These are phyloP conservation scores for Bombycilla garrulus DNA, from an alignment of 2,113 vertebrate species.

Conservation along the genomic window DNA sequence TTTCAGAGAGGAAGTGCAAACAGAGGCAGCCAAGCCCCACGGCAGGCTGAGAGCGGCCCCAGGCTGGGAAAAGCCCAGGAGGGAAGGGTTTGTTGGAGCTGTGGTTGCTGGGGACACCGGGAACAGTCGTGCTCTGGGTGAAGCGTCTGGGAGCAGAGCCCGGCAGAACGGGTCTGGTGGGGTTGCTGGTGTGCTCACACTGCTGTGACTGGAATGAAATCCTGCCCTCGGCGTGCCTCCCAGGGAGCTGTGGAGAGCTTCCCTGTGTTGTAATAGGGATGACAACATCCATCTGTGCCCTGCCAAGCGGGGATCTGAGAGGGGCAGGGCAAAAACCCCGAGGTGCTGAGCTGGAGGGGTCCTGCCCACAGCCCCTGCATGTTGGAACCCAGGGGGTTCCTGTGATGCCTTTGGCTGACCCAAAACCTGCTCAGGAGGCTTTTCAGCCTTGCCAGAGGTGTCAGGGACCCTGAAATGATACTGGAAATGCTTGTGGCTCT, in stretches of 20 bases:
- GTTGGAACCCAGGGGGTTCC: too few relatives aligned
- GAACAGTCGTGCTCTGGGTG: not conserved
- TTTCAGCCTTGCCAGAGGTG: too few relatives aligned
- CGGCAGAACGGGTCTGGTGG: constrained; percentile 18
- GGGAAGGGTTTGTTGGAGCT: constrained; percentile 4
- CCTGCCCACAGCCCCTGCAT: not conserved
- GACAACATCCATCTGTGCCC: constrained; percentile 11
- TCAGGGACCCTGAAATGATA: too few relatives aligned
- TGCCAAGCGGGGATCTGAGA: not conserved
- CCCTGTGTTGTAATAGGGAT: constrained; percentile 41
- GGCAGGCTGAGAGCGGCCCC: not conserved
- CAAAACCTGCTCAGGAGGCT: too few relatives aligned
- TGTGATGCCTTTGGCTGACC: too few relatives aligned
- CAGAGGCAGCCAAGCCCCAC: not conserved
- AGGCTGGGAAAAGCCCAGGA: not conserved
- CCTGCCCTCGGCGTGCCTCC: constrained; percentile 56
- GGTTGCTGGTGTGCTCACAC: not conserved
- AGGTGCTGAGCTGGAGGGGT: not conserved
- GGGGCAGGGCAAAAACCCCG: not conserved
- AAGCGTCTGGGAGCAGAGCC: constrained; percentile 24
- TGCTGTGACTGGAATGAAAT: not conserved
- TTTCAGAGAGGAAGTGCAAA: not conserved
- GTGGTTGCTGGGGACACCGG: constrained; percentile 18
- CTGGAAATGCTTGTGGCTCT: too few relatives aligned
- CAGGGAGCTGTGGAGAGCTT: constrained; percentile 32